Base-by-base conservation (phyloP, 2,113 vertebrate genomes). In the Vidua macroura region DNA sequence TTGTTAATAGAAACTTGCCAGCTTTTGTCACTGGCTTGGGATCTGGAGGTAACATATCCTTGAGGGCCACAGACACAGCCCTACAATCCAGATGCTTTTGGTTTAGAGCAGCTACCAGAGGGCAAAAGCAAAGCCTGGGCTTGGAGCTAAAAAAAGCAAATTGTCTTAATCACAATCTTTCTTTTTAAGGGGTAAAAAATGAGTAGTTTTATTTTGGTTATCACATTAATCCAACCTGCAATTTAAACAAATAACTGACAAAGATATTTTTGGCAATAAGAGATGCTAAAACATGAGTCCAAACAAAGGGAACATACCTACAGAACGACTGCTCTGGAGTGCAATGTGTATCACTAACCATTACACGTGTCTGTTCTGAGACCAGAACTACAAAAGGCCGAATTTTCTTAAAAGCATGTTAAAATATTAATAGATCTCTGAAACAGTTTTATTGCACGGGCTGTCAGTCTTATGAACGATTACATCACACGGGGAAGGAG, bases 381-480 rank as follows among this genome's bases (percentile, higher is more conserved):
- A 96, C 90, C 91, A 93, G 93, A 97, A 97, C 95, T 63, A 98
- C 97, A 97, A 98, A 98, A 98, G 95, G 96, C 95, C 6, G 74
- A 92, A 98, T 98, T 98, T 98, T 98, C 98, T 98, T 98, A 98
- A 98, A 98, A 98, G 98, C 98, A 98, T 98, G 97, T 96, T 98
- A 98, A 98, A 98, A 98, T 98, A 98, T 98, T 98, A 98, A 98
- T 98, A 98, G 98, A 95, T 94, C 97, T 96, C 96, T 98, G 97
- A 97, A 98, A 95, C 95, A 91, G 95, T 97, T 96, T 97, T 97
- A 97, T 88, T 96, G 96, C 95, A 94, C 1, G 20, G 89, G 88
- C 95, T 97, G 96, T 96, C 97, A 96, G 93, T 96, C 97, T 92
- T 90, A 8, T 52, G 89, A 95, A 94, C 44, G 39, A 98, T 98